Conservation (phyloP, 64 coral and sea anemone genomes). For the Actinia tenebrosa region DNA sequence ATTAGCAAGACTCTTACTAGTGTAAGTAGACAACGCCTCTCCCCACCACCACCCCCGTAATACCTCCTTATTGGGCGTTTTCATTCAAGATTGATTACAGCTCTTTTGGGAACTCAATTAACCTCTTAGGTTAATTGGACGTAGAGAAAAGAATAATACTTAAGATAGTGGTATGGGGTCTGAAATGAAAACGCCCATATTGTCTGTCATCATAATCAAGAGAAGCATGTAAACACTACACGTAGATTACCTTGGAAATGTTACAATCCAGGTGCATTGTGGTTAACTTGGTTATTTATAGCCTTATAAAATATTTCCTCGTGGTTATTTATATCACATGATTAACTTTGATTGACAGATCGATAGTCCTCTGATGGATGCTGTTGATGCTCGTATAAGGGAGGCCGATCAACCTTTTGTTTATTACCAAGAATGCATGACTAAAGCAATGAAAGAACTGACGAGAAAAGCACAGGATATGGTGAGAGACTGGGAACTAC, state of each 20-base stretch:
- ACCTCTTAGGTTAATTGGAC: too few species aligned
- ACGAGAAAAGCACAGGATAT: conserved; percentile 81
- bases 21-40: conserved; percentile 26
- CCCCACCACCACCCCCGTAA: too few species aligned
- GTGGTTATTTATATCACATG: not conserved
- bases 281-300: too few species aligned
- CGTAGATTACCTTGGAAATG: too few species aligned
- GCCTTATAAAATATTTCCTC: too few species aligned
- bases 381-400: not conserved
- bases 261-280: too few species aligned
- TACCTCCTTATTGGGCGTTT: not conserved
- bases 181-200: too few species aligned
- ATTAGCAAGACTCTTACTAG: conserved; percentile 85
- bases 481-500: conserved; percentile 43
- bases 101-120: too few species aligned
- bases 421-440: conserved; percentile 91
- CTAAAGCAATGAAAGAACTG: conserved; percentile 88
- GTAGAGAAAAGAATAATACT: too few species aligned
- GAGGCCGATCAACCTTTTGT: conserved; percentile 70
- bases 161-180: too few species aligned
- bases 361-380: conserved; percentile 17
- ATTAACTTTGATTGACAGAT: conserved; percentile 21
- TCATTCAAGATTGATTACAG: not conserved
- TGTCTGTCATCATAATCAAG: too few species aligned
- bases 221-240: too few species aligned